phyloP scores from a whole-genome alignment of 2,797 vertebrate species.

The Rhynchonycteris naso region DNA sequence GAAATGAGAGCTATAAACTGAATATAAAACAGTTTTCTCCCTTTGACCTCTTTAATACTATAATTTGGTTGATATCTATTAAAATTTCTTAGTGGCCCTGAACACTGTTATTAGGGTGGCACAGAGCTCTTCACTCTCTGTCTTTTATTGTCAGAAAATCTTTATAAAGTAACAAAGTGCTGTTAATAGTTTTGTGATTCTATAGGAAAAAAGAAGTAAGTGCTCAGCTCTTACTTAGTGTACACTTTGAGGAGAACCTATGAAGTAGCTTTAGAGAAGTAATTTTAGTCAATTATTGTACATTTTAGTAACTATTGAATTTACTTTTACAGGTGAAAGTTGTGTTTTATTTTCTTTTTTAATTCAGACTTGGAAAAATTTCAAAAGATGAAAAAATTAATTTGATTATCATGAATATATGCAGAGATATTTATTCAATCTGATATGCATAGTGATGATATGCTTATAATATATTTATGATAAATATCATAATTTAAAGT shows the following conservation, averaged over 20 bases:
- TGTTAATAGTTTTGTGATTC: slow-evolving; percentile 39
- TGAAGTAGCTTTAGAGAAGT: background rate
- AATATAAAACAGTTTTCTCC: background rate
- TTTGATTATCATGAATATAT: background rate
- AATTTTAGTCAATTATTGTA: slow-evolving; percentile 30
- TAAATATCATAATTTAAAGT: background rate
- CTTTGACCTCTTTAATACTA: slow-evolving; percentile 50
- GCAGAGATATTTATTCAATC: background rate
- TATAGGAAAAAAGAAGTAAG: background rate
- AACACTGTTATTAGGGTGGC: background rate
- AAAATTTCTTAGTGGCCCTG: slow-evolving; percentile 16
- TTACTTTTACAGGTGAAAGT: background rate
- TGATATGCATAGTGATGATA: background rate
- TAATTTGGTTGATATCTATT: slow-evolving; percentile 62
- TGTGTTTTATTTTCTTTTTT: background rate
- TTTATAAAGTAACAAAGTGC: slow-evolving; percentile 46
- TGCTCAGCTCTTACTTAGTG: slow-evolving; percentile 29
- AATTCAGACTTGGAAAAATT: background rate
- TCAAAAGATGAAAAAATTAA: accelerated
- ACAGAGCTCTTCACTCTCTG: background rate
- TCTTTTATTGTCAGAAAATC: slow-evolving; percentile 46
- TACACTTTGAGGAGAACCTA: slow-evolving; percentile 8
- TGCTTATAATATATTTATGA: background rate
- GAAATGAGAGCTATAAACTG: background rate
- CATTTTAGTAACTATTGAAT: slow-evolving; percentile 43